Base-by-base conservation (phyloP, 2,888 invertebrate genomes). In the Callimorpha dominula region DNA sequence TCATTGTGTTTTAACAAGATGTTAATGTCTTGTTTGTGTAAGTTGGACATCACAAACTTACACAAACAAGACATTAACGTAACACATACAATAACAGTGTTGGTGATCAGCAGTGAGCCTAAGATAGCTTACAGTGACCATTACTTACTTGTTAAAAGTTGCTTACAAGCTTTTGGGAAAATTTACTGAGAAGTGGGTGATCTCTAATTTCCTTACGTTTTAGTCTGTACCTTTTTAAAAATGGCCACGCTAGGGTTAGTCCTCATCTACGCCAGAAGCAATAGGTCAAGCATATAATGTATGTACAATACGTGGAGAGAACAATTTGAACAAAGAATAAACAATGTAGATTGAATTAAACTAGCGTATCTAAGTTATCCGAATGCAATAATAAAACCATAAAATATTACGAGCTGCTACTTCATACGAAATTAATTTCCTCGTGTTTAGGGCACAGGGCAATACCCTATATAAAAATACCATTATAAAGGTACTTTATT, bases 361-460 rank as follows among this genome's bases (percentile, higher is more conserved):
- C 65, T 40, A 43, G 65, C 65, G 54, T n/a, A 60, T 50, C 50
- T 31, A 14, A 65, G 65, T 68, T 70, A 63, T 62, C 62, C 62
- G 65, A 64, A 64, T 68, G 31, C 42, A 65, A 57, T n/a, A 5
- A 50, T 65, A 63, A 69, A 66, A 40, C n/a, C 14, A 43, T 52
- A 54, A 15, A 68, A 52, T 42, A 52, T 71, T 66, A 72, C 31
- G 31, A 42, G 57, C 31, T 54, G 31, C 40, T 20, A 75, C 31
- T 69, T 46, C 67, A 70, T 31, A 54, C 42, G 50, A 42, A 70
- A 65, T 69, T 42, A 73, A 71, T 68, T 75, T 4, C 42, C 54
- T 69, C 31, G 68, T 79, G 78, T 81, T 80, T 80, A 80, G 82
- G 78, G 79, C 79, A 70, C 81, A 85, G 85, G 83, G 87, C 90